These are phyloP conservation scores for Tadarida brasiliensis DNA, from an alignment of 2,797 vertebrate species.

Conservation along the genomic window DNA sequence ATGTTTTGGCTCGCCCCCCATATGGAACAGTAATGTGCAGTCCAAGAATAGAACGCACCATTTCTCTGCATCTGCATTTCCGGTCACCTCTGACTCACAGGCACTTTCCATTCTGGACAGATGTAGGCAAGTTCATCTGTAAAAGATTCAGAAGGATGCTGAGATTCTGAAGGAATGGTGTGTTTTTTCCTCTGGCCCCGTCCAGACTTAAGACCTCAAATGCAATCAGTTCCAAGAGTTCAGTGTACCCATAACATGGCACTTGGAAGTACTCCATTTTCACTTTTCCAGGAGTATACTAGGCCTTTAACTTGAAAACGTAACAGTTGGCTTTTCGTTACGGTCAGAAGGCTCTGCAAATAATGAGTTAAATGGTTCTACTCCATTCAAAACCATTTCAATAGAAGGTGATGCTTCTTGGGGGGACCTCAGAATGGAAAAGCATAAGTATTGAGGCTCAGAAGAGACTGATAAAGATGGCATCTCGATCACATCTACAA, in stretches of 20 bases:
- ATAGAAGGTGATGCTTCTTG: slow-evolving; percentile 2
- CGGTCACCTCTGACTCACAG: slow-evolving; percentile 69
- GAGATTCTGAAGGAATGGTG: slow-evolving; percentile 65
- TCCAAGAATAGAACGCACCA: slow-evolving; percentile 84
- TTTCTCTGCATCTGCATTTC: slow-evolving; percentile 76
- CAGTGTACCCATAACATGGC: background rate
- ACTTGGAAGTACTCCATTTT: slow-evolving; percentile 54
- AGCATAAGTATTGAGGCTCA: slow-evolving; percentile 51
- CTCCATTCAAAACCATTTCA: background rate
- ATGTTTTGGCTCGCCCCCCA: slow-evolving; percentile 86
- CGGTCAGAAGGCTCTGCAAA: slow-evolving; percentile 39
- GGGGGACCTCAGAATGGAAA: slow-evolving; percentile 7
- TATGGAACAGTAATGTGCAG: slow-evolving; percentile 83
- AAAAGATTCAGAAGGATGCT: slow-evolving; percentile 54
- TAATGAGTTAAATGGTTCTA: background rate
- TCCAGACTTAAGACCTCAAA: slow-evolving; percentile 55
- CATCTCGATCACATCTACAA: background rate
- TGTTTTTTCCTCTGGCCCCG: slow-evolving; percentile 69
- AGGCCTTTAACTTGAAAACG: slow-evolving; percentile 48
- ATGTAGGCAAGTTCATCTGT: slow-evolving; percentile 74
- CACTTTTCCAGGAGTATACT: slow-evolving; percentile 52
- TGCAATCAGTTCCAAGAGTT: slow-evolving; percentile 6
- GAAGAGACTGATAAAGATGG: background rate
- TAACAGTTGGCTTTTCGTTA: slow-evolving; percentile 18
- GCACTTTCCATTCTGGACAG: slow-evolving; percentile 55